Evolutionary conservation across 2,797 vertebrate species (phyloP).

Genomic region (Lepilemur ruficaudatus): DNA sequence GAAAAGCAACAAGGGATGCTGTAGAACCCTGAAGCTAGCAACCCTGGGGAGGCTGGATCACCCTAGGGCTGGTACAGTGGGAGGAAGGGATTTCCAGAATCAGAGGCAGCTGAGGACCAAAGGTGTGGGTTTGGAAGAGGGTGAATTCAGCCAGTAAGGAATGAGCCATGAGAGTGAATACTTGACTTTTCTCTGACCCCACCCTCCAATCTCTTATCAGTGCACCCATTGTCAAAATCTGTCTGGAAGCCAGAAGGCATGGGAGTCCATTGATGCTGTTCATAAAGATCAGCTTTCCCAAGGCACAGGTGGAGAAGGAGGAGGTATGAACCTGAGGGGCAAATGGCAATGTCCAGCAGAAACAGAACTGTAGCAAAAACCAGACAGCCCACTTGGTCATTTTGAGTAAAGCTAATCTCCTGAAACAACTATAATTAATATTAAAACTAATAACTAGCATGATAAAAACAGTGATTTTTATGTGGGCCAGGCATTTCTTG

Average conservation of each 20-base stretch:
- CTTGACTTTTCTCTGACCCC: background rate
- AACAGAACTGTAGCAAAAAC: background rate
- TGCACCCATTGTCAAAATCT: background rate
- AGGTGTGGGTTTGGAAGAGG: background rate
- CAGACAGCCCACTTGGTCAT: background rate
- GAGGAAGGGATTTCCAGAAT: background rate
- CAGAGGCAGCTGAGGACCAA: background rate
- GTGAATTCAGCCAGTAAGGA: background rate
- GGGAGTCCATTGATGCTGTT: background rate
- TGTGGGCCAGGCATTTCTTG: background rate
- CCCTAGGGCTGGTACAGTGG: background rate
- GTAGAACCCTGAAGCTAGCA: background rate
- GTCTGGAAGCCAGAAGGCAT: background rate
- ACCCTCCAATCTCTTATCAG: background rate
- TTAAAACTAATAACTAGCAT: background rate
- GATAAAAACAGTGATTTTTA: background rate
- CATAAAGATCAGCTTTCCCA: background rate
- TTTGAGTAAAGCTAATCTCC: background rate
- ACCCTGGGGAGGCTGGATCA: background rate
- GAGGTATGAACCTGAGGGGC: background rate
- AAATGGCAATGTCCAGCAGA: background rate
- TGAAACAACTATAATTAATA: background rate
- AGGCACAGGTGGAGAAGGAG: background rate
- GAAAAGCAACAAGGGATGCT: background rate
- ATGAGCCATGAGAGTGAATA: background rate